Evolutionary conservation across 2,113 vertebrate species (phyloP), one percentile per base, ranked within the genome.

Genomic region (Peromyscus polionotus): DNA sequence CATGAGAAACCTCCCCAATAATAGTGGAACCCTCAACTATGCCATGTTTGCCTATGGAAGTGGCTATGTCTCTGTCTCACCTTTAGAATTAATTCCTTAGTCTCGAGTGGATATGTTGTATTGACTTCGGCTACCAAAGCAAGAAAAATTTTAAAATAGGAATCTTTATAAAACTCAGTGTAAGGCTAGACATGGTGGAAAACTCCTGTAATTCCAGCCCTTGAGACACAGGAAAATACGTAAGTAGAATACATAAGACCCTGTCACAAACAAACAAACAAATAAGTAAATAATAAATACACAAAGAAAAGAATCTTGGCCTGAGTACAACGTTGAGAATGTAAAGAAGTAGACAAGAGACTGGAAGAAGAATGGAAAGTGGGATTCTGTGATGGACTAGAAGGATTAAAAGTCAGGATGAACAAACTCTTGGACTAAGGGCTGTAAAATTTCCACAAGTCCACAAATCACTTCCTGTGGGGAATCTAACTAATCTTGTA

Each of bases 191-290:
- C 42, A 7, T 20, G 28, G 17, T 33, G 5, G 17, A 5, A 22
- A 45, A 68, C 28, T 33, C 3, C 39, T 87, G 31, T 42, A 36
- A 68, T 48, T 33, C 9, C 42, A 87, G 19, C 28, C 36, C 8
- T 33, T 67, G 28, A 10, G 0, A 67, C 31, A 5, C 3, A 2
- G 16, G 4, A 22, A 31, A 19, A 33, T 33, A 36, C 17, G 3
- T 54, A 13, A 54, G 54, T 67, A 17, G 19, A 20, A 48, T 51
- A 22, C 0, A 14, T 68, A 68, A 68, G 42, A 86, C 5, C 6
- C 3, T 67, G 42, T 13, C 11, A 33, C 28, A 22, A 67, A 81
- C 24, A 75, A 75, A 65, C 4, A 75, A 67, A 24, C 31, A 45
- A 12, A 33, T 39, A 13, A 48, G 61, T 54, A 57, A 59, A 45